Conservation (phyloP, 2,113 vertebrate genomes). For the Typhlomys cinereus region DNA sequence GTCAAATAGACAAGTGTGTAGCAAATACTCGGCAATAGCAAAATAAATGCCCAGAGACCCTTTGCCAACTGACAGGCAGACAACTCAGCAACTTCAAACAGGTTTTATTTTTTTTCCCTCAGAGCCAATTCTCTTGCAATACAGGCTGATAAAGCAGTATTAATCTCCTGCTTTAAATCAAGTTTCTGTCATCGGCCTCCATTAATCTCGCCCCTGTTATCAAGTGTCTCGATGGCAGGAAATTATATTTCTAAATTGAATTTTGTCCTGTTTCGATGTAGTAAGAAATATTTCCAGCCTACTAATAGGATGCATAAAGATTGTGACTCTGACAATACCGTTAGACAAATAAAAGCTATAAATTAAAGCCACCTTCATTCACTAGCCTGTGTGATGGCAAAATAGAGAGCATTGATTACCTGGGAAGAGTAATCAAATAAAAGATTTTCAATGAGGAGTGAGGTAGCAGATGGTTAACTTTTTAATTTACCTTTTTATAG, state of each 20-base stretch:
- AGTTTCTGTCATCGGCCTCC: conserved; percentile 81
- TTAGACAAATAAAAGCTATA: conserved; percentile 83
- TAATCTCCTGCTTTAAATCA: conserved; percentile 86
- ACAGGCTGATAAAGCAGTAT: conserved; percentile 80
- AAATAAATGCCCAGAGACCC: conserved; percentile 82
- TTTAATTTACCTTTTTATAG: conserved; percentile 82
- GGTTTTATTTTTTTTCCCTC: conserved; percentile 59
- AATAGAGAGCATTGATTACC: conserved; percentile 75
- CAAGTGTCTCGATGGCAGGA: conserved; percentile 81
- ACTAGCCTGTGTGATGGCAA: conserved; percentile 58
- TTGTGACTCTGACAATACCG: conserved; percentile 64
- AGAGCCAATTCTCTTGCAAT: conserved; percentile 78
- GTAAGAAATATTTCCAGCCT: conserved; percentile 83
- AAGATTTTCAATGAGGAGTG: conserved; percentile 77
- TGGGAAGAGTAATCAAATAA: conserved; percentile 79
- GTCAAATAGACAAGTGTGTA: conserved; percentile 70
- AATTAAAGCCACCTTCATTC: conserved; percentile 78
- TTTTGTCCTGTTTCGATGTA: conserved; percentile 83
- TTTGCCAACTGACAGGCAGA: conserved; percentile 74
- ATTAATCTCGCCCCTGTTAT: conserved; percentile 84
- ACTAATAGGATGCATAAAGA: conserved; percentile 82
- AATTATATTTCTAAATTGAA: conserved; percentile 86
- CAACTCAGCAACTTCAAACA: conserved; percentile 85
- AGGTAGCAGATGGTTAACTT: conserved; percentile 76
- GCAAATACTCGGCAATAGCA: conserved; percentile 78